A percentile compares a stretch with the other conserved stretches of the same genome.
Evolutionary conservation across 1,140 invertebrate species (phyloP).

Genomic region (Anoplolepis gracilipes): DNA sequence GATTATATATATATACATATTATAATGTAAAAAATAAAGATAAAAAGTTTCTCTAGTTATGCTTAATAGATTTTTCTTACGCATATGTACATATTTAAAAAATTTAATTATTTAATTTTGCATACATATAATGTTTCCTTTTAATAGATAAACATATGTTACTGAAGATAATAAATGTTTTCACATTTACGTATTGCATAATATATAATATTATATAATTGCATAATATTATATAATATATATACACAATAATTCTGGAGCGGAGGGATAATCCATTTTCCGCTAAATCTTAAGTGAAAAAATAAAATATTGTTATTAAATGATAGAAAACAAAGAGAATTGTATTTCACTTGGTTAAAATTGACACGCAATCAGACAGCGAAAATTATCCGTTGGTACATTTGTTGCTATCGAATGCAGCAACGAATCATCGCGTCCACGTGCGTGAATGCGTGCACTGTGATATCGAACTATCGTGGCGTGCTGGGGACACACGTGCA

Average conservation of each 20-base stretch:
- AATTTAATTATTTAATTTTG: not conserved
- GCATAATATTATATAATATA: too few relatives aligned
- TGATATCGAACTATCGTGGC: slow-evolving; percentile 34
- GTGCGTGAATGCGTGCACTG: slow-evolving; percentile 23
- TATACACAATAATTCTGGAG: too few relatives aligned
- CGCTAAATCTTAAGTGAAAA: too few relatives aligned
- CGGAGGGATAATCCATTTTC: too few relatives aligned
- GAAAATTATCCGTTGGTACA: not conserved
- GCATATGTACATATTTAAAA: not conserved
- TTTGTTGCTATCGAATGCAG: slow-evolving; percentile 27
- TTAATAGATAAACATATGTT: not conserved
- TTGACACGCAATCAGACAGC: slow-evolving; percentile 16
- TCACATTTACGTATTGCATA: too few relatives aligned
- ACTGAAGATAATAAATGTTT: not conserved
- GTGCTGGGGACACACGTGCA: slow-evolving; percentile 4
- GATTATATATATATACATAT: not conserved
- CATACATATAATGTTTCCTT: not conserved
- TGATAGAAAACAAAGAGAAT: not conserved
- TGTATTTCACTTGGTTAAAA: slow-evolving; percentile 8
- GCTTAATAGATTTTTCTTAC: not conserved
- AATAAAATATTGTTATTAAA: not conserved
- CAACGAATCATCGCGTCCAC: slow-evolving; percentile 23
- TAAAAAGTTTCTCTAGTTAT: not conserved
- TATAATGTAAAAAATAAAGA: not conserved
- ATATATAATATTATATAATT: too few relatives aligned